Base-by-base conservation (phyloP, 1,140 invertebrate species). In the Nasonia vitripennis region DNA sequence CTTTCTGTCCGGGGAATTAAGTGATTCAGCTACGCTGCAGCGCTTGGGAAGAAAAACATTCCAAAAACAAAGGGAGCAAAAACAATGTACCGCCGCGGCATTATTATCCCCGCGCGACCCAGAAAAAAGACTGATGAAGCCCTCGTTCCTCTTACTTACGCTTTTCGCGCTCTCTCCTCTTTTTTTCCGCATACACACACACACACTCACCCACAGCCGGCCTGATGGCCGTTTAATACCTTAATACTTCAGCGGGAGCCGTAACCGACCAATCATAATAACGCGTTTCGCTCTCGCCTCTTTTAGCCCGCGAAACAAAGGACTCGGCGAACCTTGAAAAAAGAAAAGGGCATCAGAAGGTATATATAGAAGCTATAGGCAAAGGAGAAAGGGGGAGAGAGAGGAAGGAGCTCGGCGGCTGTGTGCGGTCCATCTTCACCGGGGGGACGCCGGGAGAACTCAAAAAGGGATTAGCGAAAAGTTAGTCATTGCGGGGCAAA, bases 401-500 rank as follows among this genome's bases (percentile, higher is more conserved):
- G 51, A 75, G 34, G 80, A 27, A 67, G 81, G 4, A 27, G 81
- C 80, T 82, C 10, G 14, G 51, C 45, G 86, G 87, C 86, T 75
- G 10, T 75, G 10, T 71, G 31, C 75, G 86, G 86, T 87, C 82
- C 87, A 86, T 87, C 87, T 87, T 86, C 86, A 71, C 85, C 20
- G 85, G 86, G 84, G 86, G 34, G 1, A 27, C 27, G 27, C 5
- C 81, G 84, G 86, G 84, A 84, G 77, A 87, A 87, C 85, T 81
- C 79, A 88, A 89, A 87, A 88, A 87, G 87, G 87, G 83, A 87
- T 89, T 81, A 81, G 79, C 37, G 79, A 51, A 73, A 81, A 81
- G 79, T 81, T 81, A 81, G 79, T 81, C 79, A 73, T 73, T 81
- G 68, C 79, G 68, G 79, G 68, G 27, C 31, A 68, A 80, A 80